Base-by-base conservation (phyloP, 1,140 invertebrate species). In the Drosophila nebulosa region DNA sequence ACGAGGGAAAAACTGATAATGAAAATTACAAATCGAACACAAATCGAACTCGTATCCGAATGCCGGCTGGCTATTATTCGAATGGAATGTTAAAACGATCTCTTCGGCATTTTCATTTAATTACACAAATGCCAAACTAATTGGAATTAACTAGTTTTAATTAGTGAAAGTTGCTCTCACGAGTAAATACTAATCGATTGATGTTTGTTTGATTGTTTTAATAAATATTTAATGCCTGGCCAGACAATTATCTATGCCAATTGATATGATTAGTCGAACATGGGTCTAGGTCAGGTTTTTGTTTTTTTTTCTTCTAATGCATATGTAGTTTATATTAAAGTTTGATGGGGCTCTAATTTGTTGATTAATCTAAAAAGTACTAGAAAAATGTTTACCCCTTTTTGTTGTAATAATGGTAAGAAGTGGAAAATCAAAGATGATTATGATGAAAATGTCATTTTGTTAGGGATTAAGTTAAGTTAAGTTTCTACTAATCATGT, bases 131-230 rank as follows among this genome's bases (percentile, higher is more conserved):
- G 39, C 16, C 9, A 46, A 46, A 46, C 7, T 18, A 46, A 46
- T 46, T 46, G 39, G 16, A 46, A 46, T 46, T 46, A 21, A 10
- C 39, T 46, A 2, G 16, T 18, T 46, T 46, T 46, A 21, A 46
- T 46, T 46, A 46, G 39, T 46, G 39, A 46, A 46, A 46, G 39
- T 46, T 46, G 18, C 16, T 46, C 7, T 9, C 7, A 3, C 16
- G 18, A 46, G 39, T 46, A 10, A 42, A 42, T 42, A 16, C 14
- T 42, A 42, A 42, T 16, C 16, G 16, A 46, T 46, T 16, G 16
- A 46, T 46, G 39, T 46, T 21, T 46, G 39, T 16, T 46, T 16
- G 9, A 46, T 46, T 46, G 14, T 72, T 64, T 72, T 76, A 61
- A 72, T 69, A 27, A 46, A 46, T 46, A 46, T 46, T 46, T 46